Evolutionary conservation across 2,888 invertebrate species (phyloP).

Genomic region (Scaptomyza cyrtandrae): DNA sequence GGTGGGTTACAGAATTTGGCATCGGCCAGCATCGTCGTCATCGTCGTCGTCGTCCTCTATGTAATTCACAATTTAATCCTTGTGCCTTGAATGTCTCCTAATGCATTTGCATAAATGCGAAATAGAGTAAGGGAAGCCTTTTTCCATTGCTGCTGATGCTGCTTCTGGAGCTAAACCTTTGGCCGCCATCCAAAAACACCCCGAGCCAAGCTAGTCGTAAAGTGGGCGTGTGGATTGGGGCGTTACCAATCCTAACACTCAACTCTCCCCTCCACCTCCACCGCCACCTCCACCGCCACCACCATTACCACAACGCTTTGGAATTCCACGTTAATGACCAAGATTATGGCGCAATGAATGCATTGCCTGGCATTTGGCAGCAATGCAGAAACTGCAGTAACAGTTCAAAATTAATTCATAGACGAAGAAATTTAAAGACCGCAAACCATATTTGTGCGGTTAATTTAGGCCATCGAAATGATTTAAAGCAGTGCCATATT

Average conservation of each 20-base stretch:
- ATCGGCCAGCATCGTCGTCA: conserved; percentile 33
- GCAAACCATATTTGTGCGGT: conserved; percentile 21
- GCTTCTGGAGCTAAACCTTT: conserved; percentile 13
- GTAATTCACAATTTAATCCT: conserved; percentile 80
- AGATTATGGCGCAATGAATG: conserved; percentile 78
- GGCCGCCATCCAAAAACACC: conserved; percentile 63
- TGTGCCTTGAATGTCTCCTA: conserved; percentile 76
- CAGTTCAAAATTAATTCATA: conserved; percentile 64
- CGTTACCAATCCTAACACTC: conserved; percentile 1
- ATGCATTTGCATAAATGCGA: conserved; percentile 59
- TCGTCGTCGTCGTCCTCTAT: conserved; percentile 41
- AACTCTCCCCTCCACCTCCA: not conserved
- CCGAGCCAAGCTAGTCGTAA: conserved; percentile 32
- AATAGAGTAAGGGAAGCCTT: not conserved
- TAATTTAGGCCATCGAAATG: conserved; percentile 30
- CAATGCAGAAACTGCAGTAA: not conserved
- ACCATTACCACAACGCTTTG: not conserved
- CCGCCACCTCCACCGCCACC: not conserved
- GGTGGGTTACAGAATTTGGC: conserved; percentile 57
- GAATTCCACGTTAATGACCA: conserved; percentile 71
- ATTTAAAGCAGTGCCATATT: conserved; percentile 30
- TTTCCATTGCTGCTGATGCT: too few species aligned
- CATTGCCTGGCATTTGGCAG: conserved; percentile 68
- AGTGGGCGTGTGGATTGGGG: conserved; percentile 33
- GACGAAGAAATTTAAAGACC: conserved; percentile 50